A percentile compares a stretch with the other conserved stretches of the same genome.
Evolutionary conservation across 2,113 vertebrate species (phyloP).

Genomic region (Caracal caracal): DNA sequence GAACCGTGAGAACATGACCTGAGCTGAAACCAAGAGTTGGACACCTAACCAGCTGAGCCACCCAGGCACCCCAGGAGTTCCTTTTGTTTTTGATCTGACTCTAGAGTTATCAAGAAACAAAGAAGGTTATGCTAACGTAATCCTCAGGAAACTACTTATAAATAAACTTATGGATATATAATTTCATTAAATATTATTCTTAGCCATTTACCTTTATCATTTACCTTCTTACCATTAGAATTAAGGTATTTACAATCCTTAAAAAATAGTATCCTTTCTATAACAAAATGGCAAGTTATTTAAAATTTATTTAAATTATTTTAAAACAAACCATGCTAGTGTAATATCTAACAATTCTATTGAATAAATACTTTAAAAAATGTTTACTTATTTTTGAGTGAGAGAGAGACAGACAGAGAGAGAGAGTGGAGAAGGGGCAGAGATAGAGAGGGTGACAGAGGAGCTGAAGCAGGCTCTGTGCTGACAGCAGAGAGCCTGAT

Average conservation of each 20-base stretch:
- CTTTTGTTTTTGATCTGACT: constrained; percentile 24
- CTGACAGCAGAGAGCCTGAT: too few species aligned
- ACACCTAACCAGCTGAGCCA: too few species aligned
- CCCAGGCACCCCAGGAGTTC: background rate
- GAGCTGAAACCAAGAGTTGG: too few species aligned
- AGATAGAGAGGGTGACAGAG: too few species aligned
- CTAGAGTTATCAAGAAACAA: constrained; percentile 30
- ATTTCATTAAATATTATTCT: constrained; percentile 18
- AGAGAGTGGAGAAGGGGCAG: too few species aligned
- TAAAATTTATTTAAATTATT: constrained; percentile 18
- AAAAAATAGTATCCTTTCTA: constrained; percentile 29
- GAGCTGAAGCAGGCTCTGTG: too few species aligned
- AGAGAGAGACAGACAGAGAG: too few species aligned
- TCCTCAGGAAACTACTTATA: constrained; percentile 17
- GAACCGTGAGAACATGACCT: too few species aligned
- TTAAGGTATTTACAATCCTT: background rate
- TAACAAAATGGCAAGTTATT: constrained; percentile 15
- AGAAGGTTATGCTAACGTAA: background rate
- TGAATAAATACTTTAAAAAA: constrained; percentile 17
- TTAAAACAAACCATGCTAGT: background rate
- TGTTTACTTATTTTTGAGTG: too few species aligned
- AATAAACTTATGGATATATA: constrained; percentile 21
- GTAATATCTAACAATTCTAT: background rate
- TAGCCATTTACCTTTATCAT: background rate
- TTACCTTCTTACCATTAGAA: background rate